Percentiles rank a stretch among this genome's conserved stretches.
Conservation (phyloP, 2,113 vertebrate species). For the Burhinus oedicnemus region DNA sequence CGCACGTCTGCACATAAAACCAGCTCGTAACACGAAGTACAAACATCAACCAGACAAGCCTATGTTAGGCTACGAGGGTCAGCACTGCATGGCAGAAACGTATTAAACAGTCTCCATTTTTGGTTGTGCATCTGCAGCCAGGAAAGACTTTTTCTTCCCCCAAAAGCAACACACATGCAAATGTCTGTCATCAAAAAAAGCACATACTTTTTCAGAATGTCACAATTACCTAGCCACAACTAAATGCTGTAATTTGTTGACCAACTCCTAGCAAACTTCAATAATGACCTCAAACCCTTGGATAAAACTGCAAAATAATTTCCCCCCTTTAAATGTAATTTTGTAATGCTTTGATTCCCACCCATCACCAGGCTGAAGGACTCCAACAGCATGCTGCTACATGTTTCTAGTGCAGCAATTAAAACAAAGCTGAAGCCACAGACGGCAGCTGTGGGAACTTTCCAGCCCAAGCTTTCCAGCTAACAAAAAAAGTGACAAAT, state of each 20-base stretch:
- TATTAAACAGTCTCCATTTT: neutral
- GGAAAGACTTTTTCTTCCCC: neutral
- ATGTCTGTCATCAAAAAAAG: conserved; percentile 11
- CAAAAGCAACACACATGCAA: conserved; percentile 32
- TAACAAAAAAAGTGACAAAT: neutral
- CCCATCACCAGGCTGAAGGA: neutral
- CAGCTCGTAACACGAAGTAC: neutral
- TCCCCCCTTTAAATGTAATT: neutral
- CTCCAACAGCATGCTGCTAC: conserved; percentile 11
- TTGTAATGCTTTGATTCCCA: conserved; percentile 28
- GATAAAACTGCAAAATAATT: conserved; percentile 34
- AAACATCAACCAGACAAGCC: neutral
- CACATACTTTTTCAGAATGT: neutral
- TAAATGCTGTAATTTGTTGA: conserved; percentile 54
- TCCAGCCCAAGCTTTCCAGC: neutral
- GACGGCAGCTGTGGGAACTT: neutral
- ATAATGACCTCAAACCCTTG: conserved; percentile 35
- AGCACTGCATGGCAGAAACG: neutral
- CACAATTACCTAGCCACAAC: conserved; percentile 40
- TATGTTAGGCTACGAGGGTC: neutral
- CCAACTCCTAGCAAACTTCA: neutral
- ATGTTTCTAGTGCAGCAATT: neutral
- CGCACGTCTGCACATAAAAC: fast-evolving
- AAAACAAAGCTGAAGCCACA: neutral
- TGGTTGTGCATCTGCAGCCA: neutral